Base-by-base conservation (phyloP, 2,888 invertebrate species). In the Agrilus mali region DNA sequence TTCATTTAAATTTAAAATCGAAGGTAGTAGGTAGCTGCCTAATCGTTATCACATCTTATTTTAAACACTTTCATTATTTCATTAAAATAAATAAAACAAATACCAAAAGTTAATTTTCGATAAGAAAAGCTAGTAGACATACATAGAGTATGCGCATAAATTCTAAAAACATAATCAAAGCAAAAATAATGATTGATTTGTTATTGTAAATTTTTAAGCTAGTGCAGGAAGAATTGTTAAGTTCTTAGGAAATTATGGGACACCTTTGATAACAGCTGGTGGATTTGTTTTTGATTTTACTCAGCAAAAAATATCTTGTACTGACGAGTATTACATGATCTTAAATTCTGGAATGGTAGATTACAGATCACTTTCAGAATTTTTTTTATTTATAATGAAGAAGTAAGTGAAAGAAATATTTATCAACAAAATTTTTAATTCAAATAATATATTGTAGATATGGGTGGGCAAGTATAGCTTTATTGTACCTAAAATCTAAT, bases 261-360 rank as follows among this genome's bases (percentile, higher is more conserved):
- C 77, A 0, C 89, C 90, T 0, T 64, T 89, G 12, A 70, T 92
- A 41, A 85, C 89, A 0, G 82, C 86, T 0, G 88, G 87, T 1
- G 90, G 85, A 0, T 78, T 86, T 46, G 81, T 84, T 0, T 80
- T 74, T 54, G 88, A 89, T 64, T 90, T 88, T 60, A 79, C 80
- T 22, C 68, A 72, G 41, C 71, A 75, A 14, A 89, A 89, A 61
- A 78, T 73, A 2, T 68, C 69, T 3, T 83, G 82, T 54, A 65
- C 70, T 0, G 76, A 85, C 52, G 88, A 90, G 63, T 89, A 80
- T 62, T 85, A 82, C 59, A 82, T 87, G 78, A 68, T 86, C 32
- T 73, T 86, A 4, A 74, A 87, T 43, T 72, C 83, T 10, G 88
- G 89, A 0, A 74, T 75, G 17, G 64, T 84, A 33, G 81, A 84